These are phyloP conservation scores for Hiodon tergisus DNA, from an alignment of 2,113 vertebrate species.

Conservation along the genomic window DNA sequence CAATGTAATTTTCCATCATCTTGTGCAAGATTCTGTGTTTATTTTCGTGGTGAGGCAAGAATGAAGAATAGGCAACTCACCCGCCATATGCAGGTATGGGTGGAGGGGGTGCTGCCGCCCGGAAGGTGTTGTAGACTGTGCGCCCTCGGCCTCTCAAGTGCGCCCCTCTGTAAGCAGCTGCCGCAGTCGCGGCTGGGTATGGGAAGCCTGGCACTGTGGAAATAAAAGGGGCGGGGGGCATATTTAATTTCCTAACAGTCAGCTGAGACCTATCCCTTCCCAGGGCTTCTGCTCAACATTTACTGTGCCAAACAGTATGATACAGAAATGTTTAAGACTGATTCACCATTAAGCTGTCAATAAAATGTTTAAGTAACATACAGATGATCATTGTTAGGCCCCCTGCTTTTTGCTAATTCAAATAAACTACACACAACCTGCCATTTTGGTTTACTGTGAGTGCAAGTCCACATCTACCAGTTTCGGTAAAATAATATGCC, in stretches of 20 bases:
- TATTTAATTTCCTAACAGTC: not conserved
- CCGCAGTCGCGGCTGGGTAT: slow-evolving; percentile 84
- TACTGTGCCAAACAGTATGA: not conserved
- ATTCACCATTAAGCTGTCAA: too few species aligned
- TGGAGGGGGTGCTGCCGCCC: slow-evolving; percentile 84
- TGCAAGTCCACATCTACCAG: too few species aligned
- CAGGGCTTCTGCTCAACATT: not conserved
- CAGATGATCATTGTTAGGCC: too few species aligned
- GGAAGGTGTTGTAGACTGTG: slow-evolving; percentile 90
- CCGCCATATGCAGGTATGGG: slow-evolving; percentile 92
- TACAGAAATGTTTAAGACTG: too few species aligned
- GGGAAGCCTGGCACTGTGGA: slow-evolving; percentile 87
- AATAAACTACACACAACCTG: too few species aligned
- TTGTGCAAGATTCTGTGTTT: slow-evolving; percentile 59
- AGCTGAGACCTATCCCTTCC: not conserved
- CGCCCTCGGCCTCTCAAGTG: slow-evolving; percentile 88
- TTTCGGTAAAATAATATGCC: too few species aligned
- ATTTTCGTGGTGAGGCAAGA: slow-evolving; percentile 38
- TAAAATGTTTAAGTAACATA: too few species aligned
- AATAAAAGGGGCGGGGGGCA: not conserved
- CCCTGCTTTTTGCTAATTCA: too few species aligned
- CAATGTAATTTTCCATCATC: slow-evolving; percentile 69
- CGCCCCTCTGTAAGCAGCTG: slow-evolving; percentile 87
- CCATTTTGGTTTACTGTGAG: too few species aligned
- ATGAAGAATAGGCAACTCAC: slow-evolving; percentile 59